A percentile compares a stretch with the other conserved stretches of the same genome.
Conservation (phyloP, 1,140 invertebrate species). For the Drosophila athabasca region DNA sequence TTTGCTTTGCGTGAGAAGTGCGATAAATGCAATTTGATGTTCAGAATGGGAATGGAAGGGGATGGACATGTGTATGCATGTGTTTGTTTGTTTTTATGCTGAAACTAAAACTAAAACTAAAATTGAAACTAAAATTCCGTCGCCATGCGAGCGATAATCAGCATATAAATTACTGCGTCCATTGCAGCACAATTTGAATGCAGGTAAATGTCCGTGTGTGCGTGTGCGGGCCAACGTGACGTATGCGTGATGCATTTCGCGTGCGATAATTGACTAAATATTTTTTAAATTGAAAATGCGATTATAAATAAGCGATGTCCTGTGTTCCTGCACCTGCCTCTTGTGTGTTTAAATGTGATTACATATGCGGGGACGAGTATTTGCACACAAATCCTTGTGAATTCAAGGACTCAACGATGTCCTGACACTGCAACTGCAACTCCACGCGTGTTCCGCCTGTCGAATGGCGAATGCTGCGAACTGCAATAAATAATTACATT, state of each 20-base stretch:
- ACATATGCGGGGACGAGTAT: conserved; percentile 41
- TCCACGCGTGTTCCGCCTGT: conserved; percentile 17
- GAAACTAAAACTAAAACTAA: conserved; percentile 24
- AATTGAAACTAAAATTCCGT: conserved; percentile 44
- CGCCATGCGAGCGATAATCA: conserved; percentile 52
- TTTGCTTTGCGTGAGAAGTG: conserved; percentile 63
- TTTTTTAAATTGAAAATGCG: conserved; percentile 72
- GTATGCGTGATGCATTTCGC: conserved; percentile 53
- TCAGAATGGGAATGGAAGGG: conserved; percentile 3
- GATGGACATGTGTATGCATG: too few species aligned
- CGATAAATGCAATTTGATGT: conserved; percentile 77
- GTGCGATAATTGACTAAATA: conserved; percentile 74
- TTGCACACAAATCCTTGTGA: conserved; percentile 39
- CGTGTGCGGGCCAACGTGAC: conserved; percentile 16
- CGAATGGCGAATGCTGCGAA: conserved; percentile 53
- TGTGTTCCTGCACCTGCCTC: too few species aligned
- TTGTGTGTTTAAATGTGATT: conserved; percentile 42
- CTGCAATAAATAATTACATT: conserved; percentile 79
- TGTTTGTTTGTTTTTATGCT: conserved; percentile 15
- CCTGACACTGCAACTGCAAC: background rate
- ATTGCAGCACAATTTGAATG: too few species aligned
- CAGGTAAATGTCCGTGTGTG: too few species aligned
- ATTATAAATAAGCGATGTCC: conserved; percentile 62
- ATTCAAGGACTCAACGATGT: conserved; percentile 23
- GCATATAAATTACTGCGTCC: conserved; percentile 71